Evolutionary conservation across 1,140 invertebrate genomes (phyloP).

Genomic region (Neelides sp.): DNA sequence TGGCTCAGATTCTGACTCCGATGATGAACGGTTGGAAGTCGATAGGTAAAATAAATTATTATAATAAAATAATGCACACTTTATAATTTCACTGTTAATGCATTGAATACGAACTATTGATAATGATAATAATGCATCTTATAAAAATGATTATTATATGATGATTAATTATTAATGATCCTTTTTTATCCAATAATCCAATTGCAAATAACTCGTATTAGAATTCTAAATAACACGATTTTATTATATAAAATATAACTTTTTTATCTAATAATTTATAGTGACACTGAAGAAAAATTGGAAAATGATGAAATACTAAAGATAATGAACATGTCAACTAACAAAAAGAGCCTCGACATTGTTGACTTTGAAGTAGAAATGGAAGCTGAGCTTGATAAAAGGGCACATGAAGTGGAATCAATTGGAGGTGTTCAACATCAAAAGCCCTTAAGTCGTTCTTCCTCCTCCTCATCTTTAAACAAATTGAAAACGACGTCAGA

Average conservation of each 20-base stretch:
- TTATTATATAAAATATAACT: neutral
- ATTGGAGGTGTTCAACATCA: conserved; percentile 27
- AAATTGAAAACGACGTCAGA: neutral
- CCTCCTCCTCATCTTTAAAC: conserved; percentile 22
- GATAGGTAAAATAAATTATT: no score
- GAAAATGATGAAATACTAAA: conserved; percentile 16
- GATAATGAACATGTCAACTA: conserved; percentile 15
- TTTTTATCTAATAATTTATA: conserved; percentile 5
- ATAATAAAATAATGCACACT: no score
- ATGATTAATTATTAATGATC: no score
- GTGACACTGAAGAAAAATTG: conserved; percentile 26
- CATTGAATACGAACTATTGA: no score
- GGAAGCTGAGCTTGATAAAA: conserved; percentile 26
- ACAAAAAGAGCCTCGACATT: conserved; percentile 11
- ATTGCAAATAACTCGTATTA: no score
- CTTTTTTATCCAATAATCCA: no score
- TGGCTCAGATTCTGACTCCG: conserved; percentile 20
- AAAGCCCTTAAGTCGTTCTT: conserved; percentile 25
- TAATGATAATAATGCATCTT: no score
- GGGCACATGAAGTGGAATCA: conserved; percentile 21
- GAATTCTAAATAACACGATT: no score
- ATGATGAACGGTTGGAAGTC: conserved; percentile 17
- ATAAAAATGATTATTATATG: no score
- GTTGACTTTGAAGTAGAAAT: conserved; percentile 30
- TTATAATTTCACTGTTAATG: no score